Base-by-base conservation (phyloP, 2,888 invertebrate genomes). In the Drymonia ruficornis region DNA sequence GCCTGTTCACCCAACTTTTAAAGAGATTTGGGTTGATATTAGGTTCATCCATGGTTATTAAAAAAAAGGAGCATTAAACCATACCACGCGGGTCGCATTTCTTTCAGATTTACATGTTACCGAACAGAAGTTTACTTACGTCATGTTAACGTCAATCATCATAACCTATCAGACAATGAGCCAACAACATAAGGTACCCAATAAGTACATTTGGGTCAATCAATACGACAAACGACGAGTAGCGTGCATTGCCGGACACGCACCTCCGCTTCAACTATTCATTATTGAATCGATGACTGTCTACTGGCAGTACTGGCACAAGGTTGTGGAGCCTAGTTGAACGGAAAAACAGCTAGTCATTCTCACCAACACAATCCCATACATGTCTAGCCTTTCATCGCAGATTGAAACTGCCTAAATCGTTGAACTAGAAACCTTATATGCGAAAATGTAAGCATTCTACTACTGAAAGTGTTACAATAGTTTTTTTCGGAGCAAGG, bases 121-220 rank as follows among this genome's bases (percentile, higher is more conserved):
- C 23, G 0, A 23, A 23, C 23, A 23, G 7, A 2, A 23, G 23
- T n/a, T n/a, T n/a, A n/a, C n/a, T n/a, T n/a, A n/a, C n/a, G n/a
- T n/a, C n/a, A n/a, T 28, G 8, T 28, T 28, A 28, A 11, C 11
- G 4, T 36, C 5, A 36, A n/a, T n/a, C 4, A 13, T 36, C 13
- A 36, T 36, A n/a, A 36, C n/a, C 36, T 36, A 36, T 4, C n/a
- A 36, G 36, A 36, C 36, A n/a, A 36, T n/a, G 36, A n/a, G 36
- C 31, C 11, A 36, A 36, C 2, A n/a, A n/a, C 18, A 53, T 47
- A 45, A 65, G 63, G 63, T 61, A 63, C 61, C 61, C 63, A 61
- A 59, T 62, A 59, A 61, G 54, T 69, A 73, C 77, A 88, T 86
- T 84, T 85, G 73, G 89, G 87, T 89, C 89, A 89, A 89, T 89